A percentile compares a stretch with the other conserved stretches of the same genome.
Evolutionary conservation across 2,113 vertebrate species (phyloP).

Genomic region (Coreoperca whiteheadi): DNA sequence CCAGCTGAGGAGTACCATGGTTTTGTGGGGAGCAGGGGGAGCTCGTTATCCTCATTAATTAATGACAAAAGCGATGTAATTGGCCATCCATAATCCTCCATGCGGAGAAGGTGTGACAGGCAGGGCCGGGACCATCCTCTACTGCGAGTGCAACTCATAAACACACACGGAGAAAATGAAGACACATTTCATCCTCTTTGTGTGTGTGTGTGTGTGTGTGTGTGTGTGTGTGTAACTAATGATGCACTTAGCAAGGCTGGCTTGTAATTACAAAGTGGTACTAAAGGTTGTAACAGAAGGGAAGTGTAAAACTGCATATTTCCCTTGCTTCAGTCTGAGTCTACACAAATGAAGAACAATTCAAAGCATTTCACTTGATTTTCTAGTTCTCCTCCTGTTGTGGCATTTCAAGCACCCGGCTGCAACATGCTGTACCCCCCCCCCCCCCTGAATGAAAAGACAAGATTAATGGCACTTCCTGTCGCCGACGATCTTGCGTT

Average conservation of each 20-base stretch:
- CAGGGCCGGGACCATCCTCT: slow-evolving; percentile 72
- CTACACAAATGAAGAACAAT: slow-evolving; percentile 34
- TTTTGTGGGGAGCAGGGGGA: slow-evolving; percentile 80
- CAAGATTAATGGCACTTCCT: slow-evolving; percentile 95
- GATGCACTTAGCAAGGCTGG: slow-evolving; percentile 16
- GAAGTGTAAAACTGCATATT: background rate
- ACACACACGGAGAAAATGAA: slow-evolving; percentile 76
- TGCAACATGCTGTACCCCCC: slow-evolving; percentile 60
- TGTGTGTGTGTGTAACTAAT: slow-evolving; percentile 21
- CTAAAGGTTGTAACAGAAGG: slow-evolving; percentile 23
- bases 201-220: slow-evolving; percentile 34
- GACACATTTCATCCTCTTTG: slow-evolving; percentile 62
- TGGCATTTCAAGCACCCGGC: slow-evolving; percentile 50
- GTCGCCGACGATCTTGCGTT: slow-evolving; percentile 86
- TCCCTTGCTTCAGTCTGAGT: background rate
- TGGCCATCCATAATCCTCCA: slow-evolving; percentile 88
- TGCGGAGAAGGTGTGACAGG: slow-evolving; percentile 83
- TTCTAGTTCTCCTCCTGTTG: slow-evolving; percentile 47
- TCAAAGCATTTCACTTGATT: slow-evolving; percentile 43
- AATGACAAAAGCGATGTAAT: slow-evolving; percentile 86
- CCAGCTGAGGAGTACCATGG: slow-evolving; percentile 81
- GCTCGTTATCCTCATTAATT: slow-evolving; percentile 82
- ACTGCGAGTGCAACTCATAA: slow-evolving; percentile 72
- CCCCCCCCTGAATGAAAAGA: slow-evolving; percentile 83
- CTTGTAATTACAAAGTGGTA: slow-evolving; percentile 32